phyloP scores from a whole-genome alignment of 2,113 vertebrate species.

The Otolemur garnettii region DNA sequence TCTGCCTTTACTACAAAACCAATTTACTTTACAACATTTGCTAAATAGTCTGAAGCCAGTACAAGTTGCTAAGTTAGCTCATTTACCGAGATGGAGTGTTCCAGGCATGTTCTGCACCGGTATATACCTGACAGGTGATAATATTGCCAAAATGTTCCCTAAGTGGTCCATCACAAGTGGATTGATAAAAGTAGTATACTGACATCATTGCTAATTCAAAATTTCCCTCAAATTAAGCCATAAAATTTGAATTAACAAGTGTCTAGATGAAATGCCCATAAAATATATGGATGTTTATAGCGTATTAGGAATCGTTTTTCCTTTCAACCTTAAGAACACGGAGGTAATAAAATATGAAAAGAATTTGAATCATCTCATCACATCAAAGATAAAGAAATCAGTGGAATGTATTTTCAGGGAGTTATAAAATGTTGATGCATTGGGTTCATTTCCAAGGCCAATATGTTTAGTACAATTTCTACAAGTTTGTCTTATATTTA shows the following conservation, averaged over 20 bases:
- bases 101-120: fast-evolving
- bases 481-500: too few relatives aligned
- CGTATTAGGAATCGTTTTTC: background rate
- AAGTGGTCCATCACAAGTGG: fast-evolving
- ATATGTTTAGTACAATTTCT: too few relatives aligned
- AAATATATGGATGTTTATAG: background rate
- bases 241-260: background rate
- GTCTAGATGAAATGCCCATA: background rate
- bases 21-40: background rate
- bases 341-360: background rate
- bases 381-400: background rate
- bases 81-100: fast-evolving
- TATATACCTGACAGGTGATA: background rate
- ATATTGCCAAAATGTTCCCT: fast-evolving
- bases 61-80: background rate
- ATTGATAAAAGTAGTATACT: too few relatives aligned
- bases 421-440: background rate
- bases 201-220: background rate
- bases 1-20: background rate
- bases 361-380: background rate
- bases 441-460: background rate
- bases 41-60: background rate
- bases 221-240: too few relatives aligned
- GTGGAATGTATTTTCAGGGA: too few relatives aligned
- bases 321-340: background rate